A percentile compares a stretch with the other conserved stretches of the same genome.
Conservation (phyloP, 92 coral and sea anemone genomes). For the Phymanthus crucifer region DNA sequence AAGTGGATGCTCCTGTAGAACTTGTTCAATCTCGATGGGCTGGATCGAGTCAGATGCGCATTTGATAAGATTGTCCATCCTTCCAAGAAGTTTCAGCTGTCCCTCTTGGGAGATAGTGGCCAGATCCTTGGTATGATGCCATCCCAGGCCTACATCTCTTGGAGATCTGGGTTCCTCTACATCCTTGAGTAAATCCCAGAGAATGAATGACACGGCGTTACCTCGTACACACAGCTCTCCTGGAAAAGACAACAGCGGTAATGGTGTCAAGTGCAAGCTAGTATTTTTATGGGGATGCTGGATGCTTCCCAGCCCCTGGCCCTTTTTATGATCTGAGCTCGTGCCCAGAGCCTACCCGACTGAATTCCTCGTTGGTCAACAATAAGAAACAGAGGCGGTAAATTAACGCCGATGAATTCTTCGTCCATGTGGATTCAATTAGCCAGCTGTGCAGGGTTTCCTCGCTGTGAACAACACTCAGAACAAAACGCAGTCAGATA, state of each 20-base stretch:
- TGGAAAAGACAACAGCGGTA: not conserved
- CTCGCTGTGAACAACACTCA: too few relatives aligned
- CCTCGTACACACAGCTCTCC: slow-evolving; percentile 15
- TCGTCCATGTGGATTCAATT: too few relatives aligned
- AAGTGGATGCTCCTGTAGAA: slow-evolving; percentile 6
- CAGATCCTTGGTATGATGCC: slow-evolving; percentile 19
- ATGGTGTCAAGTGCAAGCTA: too few relatives aligned
- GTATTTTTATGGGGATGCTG: too few relatives aligned
- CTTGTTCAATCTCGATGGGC: slow-evolving; percentile 7
- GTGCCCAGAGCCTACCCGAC: too few relatives aligned
- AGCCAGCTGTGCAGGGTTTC: too few relatives aligned
- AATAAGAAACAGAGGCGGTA: too few relatives aligned
- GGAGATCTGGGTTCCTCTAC: not conserved
- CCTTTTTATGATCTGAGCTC: too few relatives aligned
- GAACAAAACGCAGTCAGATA: too few relatives aligned
- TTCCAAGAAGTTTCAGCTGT: slow-evolving; percentile 2
- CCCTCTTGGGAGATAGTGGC: slow-evolving; percentile 1
- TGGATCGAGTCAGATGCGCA: slow-evolving; percentile 11
- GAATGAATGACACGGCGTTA: slow-evolving; percentile 5
- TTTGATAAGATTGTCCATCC: slow-evolving; percentile 22
- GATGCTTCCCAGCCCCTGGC: too few relatives aligned
- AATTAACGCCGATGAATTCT: too few relatives aligned
- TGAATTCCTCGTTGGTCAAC: too few relatives aligned
- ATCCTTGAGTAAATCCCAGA: not conserved
- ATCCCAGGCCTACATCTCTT: not conserved